Evolutionary conservation across 2,888 invertebrate genomes (phyloP).

Genomic region (Acanthoscelides obtectus): DNA sequence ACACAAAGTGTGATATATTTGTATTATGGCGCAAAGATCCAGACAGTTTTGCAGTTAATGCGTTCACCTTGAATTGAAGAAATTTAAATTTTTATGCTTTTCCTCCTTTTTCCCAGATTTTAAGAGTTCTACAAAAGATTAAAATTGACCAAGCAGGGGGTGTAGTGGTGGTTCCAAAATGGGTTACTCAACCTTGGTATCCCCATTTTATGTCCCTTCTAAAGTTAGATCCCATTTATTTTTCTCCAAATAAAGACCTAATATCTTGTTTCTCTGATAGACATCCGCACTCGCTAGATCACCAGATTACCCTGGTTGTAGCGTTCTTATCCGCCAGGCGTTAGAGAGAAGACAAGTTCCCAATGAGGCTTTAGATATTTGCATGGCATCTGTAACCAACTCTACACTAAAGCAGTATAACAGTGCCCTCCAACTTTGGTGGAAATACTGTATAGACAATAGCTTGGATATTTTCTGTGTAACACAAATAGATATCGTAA

Average conservation of each 20-base stretch:
- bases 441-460: not conserved
- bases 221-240: constrained; percentile 1
- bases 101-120: constrained; percentile 14
- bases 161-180: constrained; percentile 15
- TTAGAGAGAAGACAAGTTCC: not conserved
- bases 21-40: constrained; percentile 21
- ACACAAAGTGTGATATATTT: constrained; percentile 7
- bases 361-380: not conserved
- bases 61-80: constrained; percentile 26
- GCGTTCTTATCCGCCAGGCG: constrained; percentile 4
- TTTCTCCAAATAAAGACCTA: constrained; percentile 1
- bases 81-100: constrained; percentile 22
- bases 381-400: not conserved
- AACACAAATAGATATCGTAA: no score
- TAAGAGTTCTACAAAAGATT: constrained; percentile 11
- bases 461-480: not conserved
- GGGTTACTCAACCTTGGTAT: constrained; percentile 15
- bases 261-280: constrained; percentile 6
- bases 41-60: constrained; percentile 22
- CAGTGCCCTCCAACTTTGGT: not conserved
- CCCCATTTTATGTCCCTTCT: constrained; percentile 6
- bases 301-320: constrained; percentile 6
- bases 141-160: constrained; percentile 14
- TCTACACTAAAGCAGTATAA: not conserved
- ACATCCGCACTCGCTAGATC: not conserved